Conservation (phyloP, 2,797 vertebrate genomes). For the Periparus ater region DNA sequence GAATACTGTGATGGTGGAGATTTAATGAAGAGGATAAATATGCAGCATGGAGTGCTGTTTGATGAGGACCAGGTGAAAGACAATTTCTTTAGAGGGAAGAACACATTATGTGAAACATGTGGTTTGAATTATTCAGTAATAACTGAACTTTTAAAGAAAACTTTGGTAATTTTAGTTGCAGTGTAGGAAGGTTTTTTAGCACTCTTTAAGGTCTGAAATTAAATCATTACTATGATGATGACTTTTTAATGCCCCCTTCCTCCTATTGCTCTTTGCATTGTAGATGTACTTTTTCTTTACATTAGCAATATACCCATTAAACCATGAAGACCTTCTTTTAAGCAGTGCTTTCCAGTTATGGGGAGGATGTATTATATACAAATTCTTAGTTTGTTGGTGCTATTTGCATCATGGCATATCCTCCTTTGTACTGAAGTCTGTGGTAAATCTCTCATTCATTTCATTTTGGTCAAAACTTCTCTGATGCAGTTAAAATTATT, state of each 20-base stretch:
- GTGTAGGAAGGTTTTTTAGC: background rate
- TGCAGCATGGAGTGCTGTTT: slow-evolving; percentile 85
- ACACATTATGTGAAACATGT: rapidly evolving
- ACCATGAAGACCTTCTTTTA: background rate
- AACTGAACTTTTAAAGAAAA: background rate
- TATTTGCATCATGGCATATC: background rate
- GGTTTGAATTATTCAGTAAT: background rate
- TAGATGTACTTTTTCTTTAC: background rate
- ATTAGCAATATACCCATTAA: background rate
- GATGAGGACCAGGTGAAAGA: slow-evolving; percentile 85
- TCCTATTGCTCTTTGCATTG: background rate
- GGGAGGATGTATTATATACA: background rate
- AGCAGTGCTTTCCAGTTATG: background rate
- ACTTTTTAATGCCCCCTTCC: background rate
- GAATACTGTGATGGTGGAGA: slow-evolving; percentile 94
- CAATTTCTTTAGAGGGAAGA: background rate
- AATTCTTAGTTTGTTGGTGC: background rate
- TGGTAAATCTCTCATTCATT: background rate
- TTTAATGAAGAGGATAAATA: slow-evolving; percentile 86
- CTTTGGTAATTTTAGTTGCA: background rate
- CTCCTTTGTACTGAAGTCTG: background rate
- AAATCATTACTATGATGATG: background rate
- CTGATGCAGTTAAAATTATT: background rate
- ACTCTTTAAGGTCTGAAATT: background rate
- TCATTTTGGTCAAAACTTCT: background rate